Conservation (phyloP, 1,140 invertebrate species). For the Palaemon carinicauda region DNA sequence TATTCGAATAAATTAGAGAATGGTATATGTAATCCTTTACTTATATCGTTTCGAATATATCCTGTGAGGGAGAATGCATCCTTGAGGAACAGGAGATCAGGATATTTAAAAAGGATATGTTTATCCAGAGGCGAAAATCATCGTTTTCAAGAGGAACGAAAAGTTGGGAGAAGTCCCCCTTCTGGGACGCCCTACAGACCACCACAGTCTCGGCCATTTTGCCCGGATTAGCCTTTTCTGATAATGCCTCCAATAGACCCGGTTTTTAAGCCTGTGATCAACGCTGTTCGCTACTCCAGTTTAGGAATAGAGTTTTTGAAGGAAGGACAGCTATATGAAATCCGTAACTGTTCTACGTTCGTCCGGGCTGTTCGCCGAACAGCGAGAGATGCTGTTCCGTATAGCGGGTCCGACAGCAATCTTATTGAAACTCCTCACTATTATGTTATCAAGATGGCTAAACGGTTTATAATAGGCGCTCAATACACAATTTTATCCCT, state of each 20-base stretch:
- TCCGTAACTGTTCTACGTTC: too few relatives aligned
- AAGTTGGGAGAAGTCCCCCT: too few relatives aligned
- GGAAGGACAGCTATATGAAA: too few relatives aligned
- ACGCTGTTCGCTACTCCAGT: too few relatives aligned
- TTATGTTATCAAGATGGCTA: constrained; percentile 35
- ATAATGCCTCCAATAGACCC: too few relatives aligned
- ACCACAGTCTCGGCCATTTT: constrained; percentile 31
- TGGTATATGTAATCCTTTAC: too few relatives aligned
- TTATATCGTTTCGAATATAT: too few relatives aligned
- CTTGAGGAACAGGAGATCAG: too few relatives aligned
- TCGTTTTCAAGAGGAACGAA: background rate
- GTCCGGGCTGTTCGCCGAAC: too few relatives aligned
- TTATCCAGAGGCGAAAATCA: background rate
- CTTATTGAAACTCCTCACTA: constrained; percentile 4
- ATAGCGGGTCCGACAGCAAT: background rate
- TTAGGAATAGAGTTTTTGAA: too few relatives aligned
- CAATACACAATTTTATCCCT: constrained; percentile 4
- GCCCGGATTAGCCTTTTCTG: constrained; percentile 29
- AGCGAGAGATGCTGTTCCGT: background rate
- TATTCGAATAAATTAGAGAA: background rate
- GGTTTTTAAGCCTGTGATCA: too few relatives aligned
- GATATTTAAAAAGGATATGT: background rate
- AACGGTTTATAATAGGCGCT: constrained; percentile 38
- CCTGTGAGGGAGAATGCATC: too few relatives aligned
- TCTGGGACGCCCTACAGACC: background rate